Percentiles rank a stretch among this genome's conserved stretches.
These are phyloP conservation scores for Mycalesis mineus DNA, from an alignment of 2,888 invertebrate genomes.

Conservation along the genomic window DNA sequence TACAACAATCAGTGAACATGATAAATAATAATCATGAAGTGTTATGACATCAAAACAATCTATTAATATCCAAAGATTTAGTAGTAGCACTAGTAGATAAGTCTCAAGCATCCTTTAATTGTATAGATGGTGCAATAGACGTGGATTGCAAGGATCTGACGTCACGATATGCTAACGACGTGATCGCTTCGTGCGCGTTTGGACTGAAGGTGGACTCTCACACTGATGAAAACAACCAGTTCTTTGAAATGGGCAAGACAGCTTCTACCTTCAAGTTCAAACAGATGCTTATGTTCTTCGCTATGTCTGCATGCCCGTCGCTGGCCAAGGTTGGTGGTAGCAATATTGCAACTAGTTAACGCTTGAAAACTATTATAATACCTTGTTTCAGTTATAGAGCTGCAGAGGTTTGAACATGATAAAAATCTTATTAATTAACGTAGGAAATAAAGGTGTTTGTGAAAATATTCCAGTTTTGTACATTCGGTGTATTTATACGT, in stretches of 20 bases:
- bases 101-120: not conserved
- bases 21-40: not conserved
- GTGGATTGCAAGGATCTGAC: conserved; percentile 63
- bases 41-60: not conserved
- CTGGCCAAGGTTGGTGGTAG: conserved; percentile 21
- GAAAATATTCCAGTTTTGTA: too few species aligned
- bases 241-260: conserved; percentile 70
- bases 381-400: too few species aligned
- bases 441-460: too few species aligned
- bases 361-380: too few species aligned
- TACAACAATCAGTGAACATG: not conserved
- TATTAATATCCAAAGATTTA: not conserved
- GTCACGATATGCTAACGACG: conserved; percentile 67
- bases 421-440: too few species aligned
- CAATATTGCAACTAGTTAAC: too few species aligned
- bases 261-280: conserved; percentile 50
- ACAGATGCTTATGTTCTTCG: conserved; percentile 34
- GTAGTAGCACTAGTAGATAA: not conserved
- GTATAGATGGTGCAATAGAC: conserved; percentile 38
- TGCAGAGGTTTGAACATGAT: too few species aligned
- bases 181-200: conserved; percentile 72
- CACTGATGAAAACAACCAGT: conserved; percentile 68
- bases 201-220: conserved; percentile 76
- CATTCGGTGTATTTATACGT: too few species aligned
- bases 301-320: conserved; percentile 30